These are phyloP conservation scores for Trichogramma evanescens DNA, from an alignment of 2,888 invertebrate genomes.

Conservation along the genomic window DNA sequence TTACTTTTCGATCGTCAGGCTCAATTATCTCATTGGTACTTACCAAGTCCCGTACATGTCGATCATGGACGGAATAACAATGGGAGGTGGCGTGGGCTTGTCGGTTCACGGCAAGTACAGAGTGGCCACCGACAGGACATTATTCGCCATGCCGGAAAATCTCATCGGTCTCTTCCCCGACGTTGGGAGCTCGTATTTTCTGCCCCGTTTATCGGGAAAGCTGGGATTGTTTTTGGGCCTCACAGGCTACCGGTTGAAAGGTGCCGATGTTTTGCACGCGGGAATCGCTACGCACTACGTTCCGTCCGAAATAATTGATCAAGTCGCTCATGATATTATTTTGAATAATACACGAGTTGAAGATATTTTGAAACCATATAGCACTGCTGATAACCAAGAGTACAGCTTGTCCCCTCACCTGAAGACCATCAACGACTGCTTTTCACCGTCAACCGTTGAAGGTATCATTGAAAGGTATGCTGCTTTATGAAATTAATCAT, in stretches of 20 bases:
- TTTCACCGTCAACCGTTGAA: constrained; percentile 68
- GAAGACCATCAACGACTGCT: constrained; percentile 71
- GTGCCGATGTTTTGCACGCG: constrained; percentile 74
- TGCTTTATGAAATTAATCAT: too few relatives aligned
- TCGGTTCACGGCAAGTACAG: constrained; percentile 91
- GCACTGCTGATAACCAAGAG: constrained; percentile 51
- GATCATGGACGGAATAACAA: constrained; percentile 88
- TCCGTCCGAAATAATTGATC: constrained; percentile 56
- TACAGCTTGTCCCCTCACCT: constrained; percentile 64
- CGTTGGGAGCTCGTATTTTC: constrained; percentile 89
- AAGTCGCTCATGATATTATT: constrained; percentile 60
- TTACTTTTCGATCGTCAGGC: constrained; percentile 47
- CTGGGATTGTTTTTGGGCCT: constrained; percentile 85
- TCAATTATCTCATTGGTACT: constrained; percentile 81
- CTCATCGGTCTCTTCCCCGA: constrained; percentile 96
- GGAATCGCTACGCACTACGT: constrained; percentile 91
- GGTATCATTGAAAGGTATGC: constrained; percentile 58
- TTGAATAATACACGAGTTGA: constrained; percentile 53
- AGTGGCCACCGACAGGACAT: constrained; percentile 87
- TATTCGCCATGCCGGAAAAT: constrained; percentile 99
- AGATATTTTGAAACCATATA: constrained; percentile 55
- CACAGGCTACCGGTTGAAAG: constrained; percentile 71
- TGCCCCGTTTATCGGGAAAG: constrained; percentile 77
- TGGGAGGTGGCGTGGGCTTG: constrained; percentile 95
- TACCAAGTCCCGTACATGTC: constrained; percentile 87